A percentile compares a stretch with the other conserved stretches of the same genome.
Evolutionary conservation across 2,113 vertebrate species (phyloP).

Genomic region (Lagenorhynchus albirostris): DNA sequence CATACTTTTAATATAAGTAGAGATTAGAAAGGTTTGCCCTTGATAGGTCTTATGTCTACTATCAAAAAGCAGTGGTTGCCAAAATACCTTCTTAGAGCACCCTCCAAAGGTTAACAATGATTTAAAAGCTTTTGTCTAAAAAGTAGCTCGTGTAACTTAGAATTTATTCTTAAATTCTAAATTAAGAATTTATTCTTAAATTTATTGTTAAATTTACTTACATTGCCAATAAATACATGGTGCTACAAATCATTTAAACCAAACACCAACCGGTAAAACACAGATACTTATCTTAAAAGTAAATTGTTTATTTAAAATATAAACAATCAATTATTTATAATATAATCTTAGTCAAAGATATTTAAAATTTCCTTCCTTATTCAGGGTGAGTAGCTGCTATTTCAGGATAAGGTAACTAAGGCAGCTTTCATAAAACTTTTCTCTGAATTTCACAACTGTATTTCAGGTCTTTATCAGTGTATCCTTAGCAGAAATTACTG

Average conservation of each 20-base stretch:
- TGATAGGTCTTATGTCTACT: neutral
- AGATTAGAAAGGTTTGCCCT: neutral
- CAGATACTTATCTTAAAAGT: neutral
- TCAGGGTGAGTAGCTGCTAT: neutral
- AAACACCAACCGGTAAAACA: neutral
- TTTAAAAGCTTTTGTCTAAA: neutral
- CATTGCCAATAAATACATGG: neutral
- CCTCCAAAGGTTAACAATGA: neutral
- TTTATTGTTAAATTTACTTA: neutral
- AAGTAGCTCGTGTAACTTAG: neutral
- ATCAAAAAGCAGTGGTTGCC: neutral
- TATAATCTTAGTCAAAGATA: neutral
- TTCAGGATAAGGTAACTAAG: neutral
- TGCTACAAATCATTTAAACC: neutral
- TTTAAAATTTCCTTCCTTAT: neutral
- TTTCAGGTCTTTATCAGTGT: neutral
- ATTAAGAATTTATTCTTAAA: neutral
- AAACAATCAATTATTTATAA: neutral
- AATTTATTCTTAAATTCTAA: neutral
- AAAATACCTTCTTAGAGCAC: neutral
- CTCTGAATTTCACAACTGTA: neutral
- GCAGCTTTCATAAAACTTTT: neutral
- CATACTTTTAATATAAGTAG: neutral
- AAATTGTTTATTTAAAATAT: neutral
- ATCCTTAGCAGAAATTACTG: neutral